Evolutionary conservation across 2,888 invertebrate species (phyloP).

Genomic region (Caenorhabditis wallacei): DNA sequence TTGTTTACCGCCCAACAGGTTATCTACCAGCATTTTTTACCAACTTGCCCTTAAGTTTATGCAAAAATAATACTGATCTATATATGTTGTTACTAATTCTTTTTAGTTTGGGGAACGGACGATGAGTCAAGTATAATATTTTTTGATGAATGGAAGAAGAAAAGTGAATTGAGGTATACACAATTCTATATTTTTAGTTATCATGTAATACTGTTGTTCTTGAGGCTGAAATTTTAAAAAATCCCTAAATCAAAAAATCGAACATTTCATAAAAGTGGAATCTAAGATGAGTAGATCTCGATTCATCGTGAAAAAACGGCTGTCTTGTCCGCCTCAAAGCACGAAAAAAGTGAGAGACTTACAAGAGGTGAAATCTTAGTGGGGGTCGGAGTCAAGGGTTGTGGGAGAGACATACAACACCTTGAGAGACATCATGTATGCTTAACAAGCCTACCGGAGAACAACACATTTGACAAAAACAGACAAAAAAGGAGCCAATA

Average conservation of each 20-base stretch:
- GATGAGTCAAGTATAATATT: conserved; percentile 8
- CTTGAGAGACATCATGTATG: conserved; percentile 62
- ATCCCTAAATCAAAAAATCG: too few species aligned
- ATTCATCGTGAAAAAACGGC: conserved; percentile 24
- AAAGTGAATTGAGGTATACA: too few species aligned
- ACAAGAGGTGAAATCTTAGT: conserved; percentile 39
- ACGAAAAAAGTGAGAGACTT: conserved; percentile 50
- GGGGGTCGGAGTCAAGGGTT: conserved; percentile 52
- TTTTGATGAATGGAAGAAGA: not conserved
- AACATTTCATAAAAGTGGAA: not conserved
- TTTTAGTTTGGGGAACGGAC: not conserved
- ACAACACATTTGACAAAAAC: conserved; percentile 51
- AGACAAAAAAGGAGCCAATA: conserved; percentile 29
- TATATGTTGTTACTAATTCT: conserved; percentile 1
- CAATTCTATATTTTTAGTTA: too few species aligned
- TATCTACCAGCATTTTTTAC: conserved; percentile 41
- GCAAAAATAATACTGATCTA: not conserved
- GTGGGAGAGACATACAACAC: conserved; percentile 57
- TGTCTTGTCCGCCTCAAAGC: conserved; percentile 11
- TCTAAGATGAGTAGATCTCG: conserved; percentile 21
- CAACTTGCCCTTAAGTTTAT: conserved; percentile 19
- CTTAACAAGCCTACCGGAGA: conserved; percentile 48
- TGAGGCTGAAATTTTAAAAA: too few species aligned
- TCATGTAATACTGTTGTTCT: too few species aligned
- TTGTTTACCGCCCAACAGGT: conserved; percentile 58